Base-by-base conservation (phyloP, 2,113 vertebrate genomes). In the Cairina moschata region DNA sequence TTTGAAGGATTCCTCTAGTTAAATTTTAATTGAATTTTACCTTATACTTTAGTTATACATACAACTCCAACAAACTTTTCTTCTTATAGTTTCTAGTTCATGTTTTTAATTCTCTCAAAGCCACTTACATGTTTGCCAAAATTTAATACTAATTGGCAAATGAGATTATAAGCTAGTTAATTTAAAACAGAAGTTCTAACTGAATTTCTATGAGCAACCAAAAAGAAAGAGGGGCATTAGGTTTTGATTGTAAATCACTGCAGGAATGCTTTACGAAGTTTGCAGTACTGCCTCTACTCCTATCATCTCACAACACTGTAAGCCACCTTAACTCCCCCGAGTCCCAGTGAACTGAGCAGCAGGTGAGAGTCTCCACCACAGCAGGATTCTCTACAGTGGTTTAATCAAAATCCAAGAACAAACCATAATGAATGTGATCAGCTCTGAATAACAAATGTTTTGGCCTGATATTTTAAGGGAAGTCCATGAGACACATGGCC, bases 11-110 rank as follows among this genome's bases (percentile, higher is more conserved):
- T 13, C 21, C 29, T 20, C 65, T 71, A 82, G 55, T 91, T 93
- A 77, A 80, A 72, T 78, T 91, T 81, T 85, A 83, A 86, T 36
- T 71, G 52, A 40, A 48, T 94, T 90, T 81, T 72, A 93, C 86
- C 29, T 78, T 92, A 5, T 23, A 65, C 48, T 83, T 87, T n/a
- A 91, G n/a, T 75, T 91, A 54, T 44, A 91, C 22, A 72, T 13
- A 15, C 28, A 20, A 44, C 42, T 74, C 93, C 54, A 26, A 22
- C 23, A 69, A 4, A 62, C 32, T 86, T 74, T 46, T 23, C 69
- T 69, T 73, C 25, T 29, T 16, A 6, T 7, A 40, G 6, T 66
- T 68, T 31, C 91, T 66, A 34, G 71, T 11, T 68, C 20, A 40
- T 25, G 28, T 34, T 88, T 66, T 82, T 59, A 48, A 93, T 60